phyloP scores from a whole-genome alignment of 1,140 invertebrate genomes.

The Copidosoma floridanum region DNA sequence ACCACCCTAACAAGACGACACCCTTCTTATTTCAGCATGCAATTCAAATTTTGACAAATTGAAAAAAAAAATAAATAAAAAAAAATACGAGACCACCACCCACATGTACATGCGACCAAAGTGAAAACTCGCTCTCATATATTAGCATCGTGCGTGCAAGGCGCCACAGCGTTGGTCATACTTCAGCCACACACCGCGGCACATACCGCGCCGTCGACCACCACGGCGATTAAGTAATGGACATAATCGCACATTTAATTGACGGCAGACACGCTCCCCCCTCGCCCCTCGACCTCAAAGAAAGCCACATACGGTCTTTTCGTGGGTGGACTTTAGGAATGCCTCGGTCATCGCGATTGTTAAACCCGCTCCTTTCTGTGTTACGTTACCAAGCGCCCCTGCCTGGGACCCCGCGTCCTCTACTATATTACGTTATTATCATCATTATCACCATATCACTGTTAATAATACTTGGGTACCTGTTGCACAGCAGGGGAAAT shows the following conservation, averaged over 20 bases:
- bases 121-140: neutral
- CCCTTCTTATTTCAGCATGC: too few relatives aligned
- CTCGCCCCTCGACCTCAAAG: too few relatives aligned
- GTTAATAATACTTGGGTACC: too few relatives aligned
- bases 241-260: slow-evolving; percentile 21
- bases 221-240: slow-evolving; percentile 12
- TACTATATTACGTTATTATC: neutral
- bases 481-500: slow-evolving; percentile 1
- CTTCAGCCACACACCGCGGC: neutral
- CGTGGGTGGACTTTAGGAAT: neutral
- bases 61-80: too few relatives aligned
- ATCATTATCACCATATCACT: neutral
- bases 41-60: too few relatives aligned
- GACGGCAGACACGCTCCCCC: neutral
- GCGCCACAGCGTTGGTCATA: neutral
- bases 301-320: too few relatives aligned
- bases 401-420: neutral
- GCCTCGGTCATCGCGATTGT: neutral
- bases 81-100: too few relatives aligned
- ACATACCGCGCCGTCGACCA: neutral
- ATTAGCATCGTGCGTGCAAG: neutral
- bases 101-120: neutral
- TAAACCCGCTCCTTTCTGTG: neutral
- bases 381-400: slow-evolving; percentile 12
- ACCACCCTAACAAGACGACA: too few relatives aligned